Percentiles rank a stretch among this genome's conserved stretches.
Evolutionary conservation across 1,140 invertebrate species (phyloP).

Genomic region (Sycophila sp.): DNA sequence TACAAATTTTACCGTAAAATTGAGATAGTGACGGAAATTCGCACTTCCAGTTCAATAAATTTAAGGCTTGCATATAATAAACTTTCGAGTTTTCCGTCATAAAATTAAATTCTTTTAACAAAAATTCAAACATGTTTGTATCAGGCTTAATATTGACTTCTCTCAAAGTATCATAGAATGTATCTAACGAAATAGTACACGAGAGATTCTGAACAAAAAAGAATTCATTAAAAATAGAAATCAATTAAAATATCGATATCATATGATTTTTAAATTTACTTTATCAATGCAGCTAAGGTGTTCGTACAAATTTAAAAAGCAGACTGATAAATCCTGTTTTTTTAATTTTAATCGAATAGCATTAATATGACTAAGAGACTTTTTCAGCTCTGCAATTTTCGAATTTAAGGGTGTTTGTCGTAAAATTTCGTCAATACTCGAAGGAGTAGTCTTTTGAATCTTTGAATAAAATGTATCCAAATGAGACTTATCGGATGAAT

Average conservation of each 20-base stretch:
- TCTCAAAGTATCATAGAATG: slow-evolving; percentile 30
- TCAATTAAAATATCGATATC: slow-evolving; percentile 1
- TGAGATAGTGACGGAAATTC: slow-evolving; percentile 41
- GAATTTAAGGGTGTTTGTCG: slow-evolving; percentile 21
- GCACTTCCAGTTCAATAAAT: slow-evolving; percentile 47
- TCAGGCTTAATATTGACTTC: slow-evolving; percentile 36
- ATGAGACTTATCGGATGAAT: too few species aligned
- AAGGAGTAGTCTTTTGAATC: too few species aligned
- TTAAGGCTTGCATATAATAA: slow-evolving; percentile 39
- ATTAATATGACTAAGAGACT: slow-evolving; percentile 40
- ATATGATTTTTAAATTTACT: slow-evolving; percentile 36
- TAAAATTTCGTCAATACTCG: slow-evolving; percentile 33
- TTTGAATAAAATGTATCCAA: too few species aligned
- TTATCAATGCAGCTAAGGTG: slow-evolving; percentile 38
- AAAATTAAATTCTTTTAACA: slow-evolving; percentile 41
- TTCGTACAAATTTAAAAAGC: slow-evolving; percentile 35
- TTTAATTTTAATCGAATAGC: slow-evolving; percentile 41
- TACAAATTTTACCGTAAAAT: slow-evolving; percentile 31
- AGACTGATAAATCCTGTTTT: slow-evolving; percentile 27
- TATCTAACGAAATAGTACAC: slow-evolving; percentile 26
- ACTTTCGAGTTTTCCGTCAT: slow-evolving; percentile 30
- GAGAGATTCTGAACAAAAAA: slow-evolving; percentile 26
- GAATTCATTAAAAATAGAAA: not conserved
- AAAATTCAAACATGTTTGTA: slow-evolving; percentile 24
- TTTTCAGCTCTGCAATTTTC: slow-evolving; percentile 10